phyloP scores from a whole-genome alignment of 2,888 invertebrate genomes.

The Cantharis rustica region DNA sequence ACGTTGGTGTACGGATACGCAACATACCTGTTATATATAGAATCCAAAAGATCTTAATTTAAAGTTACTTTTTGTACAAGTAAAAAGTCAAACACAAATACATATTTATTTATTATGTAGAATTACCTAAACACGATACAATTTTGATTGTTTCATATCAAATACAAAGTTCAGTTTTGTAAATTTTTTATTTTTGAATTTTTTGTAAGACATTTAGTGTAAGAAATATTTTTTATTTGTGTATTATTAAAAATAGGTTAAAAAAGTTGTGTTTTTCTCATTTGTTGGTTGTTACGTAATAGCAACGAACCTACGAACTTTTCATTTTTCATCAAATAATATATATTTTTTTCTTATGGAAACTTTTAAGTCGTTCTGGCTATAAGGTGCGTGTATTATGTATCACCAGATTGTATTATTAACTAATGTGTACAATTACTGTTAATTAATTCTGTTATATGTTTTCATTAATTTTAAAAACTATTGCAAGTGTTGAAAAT shows the following conservation, averaged over 20 bases:
- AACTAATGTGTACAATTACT: neutral
- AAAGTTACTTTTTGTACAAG: conserved; percentile 12
- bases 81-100: conserved; percentile 22
- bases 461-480: neutral
- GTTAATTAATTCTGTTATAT: neutral
- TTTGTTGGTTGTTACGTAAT: neutral
- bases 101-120: conserved; percentile 24
- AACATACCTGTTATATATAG: conserved; percentile 74
- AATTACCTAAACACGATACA: conserved; percentile 19
- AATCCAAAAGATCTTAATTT: conserved; percentile 64
- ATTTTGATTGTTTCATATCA: neutral
- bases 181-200: neutral
- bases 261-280: neutral
- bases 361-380: neutral
- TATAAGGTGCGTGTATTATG: neutral
- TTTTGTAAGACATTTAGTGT: neutral
- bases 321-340: neutral
- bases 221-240: neutral
- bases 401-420: neutral
- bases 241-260: neutral
- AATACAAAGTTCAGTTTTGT: neutral
- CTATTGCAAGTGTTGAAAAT: neutral
- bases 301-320: neutral
- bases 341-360: too few species aligned
- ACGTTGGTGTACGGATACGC: conserved; percentile 78